These are phyloP conservation scores for Pardalotus punctatus DNA, from an alignment of 2,113 vertebrate genomes.

Conservation along the genomic window DNA sequence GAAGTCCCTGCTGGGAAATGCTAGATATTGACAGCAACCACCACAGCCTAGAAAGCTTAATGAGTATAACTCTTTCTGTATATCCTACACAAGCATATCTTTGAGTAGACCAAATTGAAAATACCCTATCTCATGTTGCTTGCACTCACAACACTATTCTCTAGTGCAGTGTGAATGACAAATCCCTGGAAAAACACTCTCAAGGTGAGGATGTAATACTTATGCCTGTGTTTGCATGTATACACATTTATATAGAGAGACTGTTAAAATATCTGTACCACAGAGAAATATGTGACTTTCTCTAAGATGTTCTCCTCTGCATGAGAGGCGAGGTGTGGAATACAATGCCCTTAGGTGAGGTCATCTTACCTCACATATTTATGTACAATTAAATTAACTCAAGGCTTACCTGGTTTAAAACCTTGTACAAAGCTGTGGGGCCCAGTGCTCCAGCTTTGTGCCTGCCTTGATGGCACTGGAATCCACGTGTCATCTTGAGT, in stretches of 20 bases:
- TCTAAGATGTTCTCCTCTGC: not conserved
- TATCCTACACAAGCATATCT: not conserved
- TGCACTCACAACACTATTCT: not conserved
- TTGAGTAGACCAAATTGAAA: not conserved
- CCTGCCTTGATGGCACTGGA: not conserved
- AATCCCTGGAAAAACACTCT: not conserved
- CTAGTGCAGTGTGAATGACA: not conserved
- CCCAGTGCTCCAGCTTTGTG: not conserved
- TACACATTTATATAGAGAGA: accelerated
- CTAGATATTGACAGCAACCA: not conserved
- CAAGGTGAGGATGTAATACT: not conserved
- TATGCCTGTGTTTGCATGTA: not conserved
- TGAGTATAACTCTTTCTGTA: not conserved
- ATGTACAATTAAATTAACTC: not conserved
- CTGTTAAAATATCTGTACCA: not conserved
- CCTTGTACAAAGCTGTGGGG: not conserved
- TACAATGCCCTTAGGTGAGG: not conserved
- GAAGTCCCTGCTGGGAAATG: not conserved
- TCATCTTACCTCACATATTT: not conserved
- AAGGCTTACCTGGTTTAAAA: not conserved
- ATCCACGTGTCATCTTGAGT: not conserved
- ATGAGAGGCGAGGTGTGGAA: not conserved
- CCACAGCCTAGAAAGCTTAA: not conserved
- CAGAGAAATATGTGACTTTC: not conserved
- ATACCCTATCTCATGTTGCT: not conserved